These are phyloP conservation scores for Pipistrellus kuhlii DNA, from an alignment of 2,797 vertebrate genomes.

Conservation along the genomic window DNA sequence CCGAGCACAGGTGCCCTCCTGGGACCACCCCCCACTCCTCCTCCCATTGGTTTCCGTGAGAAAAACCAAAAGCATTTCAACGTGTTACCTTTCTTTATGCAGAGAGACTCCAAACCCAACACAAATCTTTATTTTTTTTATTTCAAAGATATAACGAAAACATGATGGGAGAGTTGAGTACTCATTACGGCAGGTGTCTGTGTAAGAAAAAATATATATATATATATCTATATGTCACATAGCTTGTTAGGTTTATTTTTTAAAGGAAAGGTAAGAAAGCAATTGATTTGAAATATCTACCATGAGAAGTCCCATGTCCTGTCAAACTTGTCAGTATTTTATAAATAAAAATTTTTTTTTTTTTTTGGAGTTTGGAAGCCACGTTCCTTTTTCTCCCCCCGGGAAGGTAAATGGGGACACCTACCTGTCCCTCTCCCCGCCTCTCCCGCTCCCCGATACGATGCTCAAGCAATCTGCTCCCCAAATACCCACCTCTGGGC, in stretches of 20 bases:
- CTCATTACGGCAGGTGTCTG: conserved; percentile 78
- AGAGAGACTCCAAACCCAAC: conserved; percentile 63
- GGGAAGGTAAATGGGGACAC: neutral
- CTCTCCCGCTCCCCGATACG: rapidly evolving
- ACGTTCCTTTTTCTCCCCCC: neutral
- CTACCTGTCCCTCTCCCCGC: too few relatives aligned
- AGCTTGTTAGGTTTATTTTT: conserved; percentile 85
- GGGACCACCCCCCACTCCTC: neutral
- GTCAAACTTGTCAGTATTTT: conserved; percentile 83
- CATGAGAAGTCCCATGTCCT: conserved; percentile 73
- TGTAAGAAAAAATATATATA: conserved; percentile 66
- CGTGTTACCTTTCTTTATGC: conserved; percentile 65
- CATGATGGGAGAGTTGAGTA: conserved; percentile 66
- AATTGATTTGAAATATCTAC: conserved; percentile 78
- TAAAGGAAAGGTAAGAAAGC: conserved; percentile 77
- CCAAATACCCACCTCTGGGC: neutral
- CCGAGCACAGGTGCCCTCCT: conserved; percentile 55
- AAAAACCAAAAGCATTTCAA: conserved; percentile 78
- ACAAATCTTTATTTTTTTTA: conserved; percentile 85
- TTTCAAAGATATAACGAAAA: conserved; percentile 81
- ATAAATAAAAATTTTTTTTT: conserved; percentile 85
- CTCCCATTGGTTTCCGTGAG: conserved; percentile 45
- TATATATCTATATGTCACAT: conserved; percentile 83
- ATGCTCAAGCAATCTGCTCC: neutral
- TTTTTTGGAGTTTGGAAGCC: conserved; percentile 73